Evolutionary conservation across 2,888 invertebrate species (phyloP).

Genomic region (Eristalinus sepulchralis): DNA sequence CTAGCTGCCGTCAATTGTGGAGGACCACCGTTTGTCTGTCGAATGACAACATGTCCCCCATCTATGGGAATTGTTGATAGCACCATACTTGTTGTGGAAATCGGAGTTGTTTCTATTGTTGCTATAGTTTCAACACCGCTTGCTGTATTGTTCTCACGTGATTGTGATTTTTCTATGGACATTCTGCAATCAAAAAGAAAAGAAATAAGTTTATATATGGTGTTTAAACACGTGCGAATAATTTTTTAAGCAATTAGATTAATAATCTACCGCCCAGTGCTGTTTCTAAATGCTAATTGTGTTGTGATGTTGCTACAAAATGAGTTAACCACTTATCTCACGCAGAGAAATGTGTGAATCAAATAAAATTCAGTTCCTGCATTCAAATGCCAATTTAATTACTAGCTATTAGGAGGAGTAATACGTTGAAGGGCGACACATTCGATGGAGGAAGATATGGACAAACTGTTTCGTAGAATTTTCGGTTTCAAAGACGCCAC

Average conservation of each 20-base stretch:
- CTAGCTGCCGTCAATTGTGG: conserved; percentile 69
- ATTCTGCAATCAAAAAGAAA: conserved; percentile 76
- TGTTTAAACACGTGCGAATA: conserved; percentile 4
- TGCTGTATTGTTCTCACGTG: conserved; percentile 73
- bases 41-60: conserved; percentile 73
- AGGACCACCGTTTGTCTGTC: conserved; percentile 69
- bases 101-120: conserved; percentile 52
- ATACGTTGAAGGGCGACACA: not conserved
- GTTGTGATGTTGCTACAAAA: not conserved
- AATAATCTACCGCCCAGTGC: not conserved
- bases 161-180: conserved; percentile 80
- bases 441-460: not conserved
- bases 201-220: not conserved
- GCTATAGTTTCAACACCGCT: conserved; percentile 58
- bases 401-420: not conserved
- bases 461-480: not conserved
- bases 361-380: conserved; percentile 26
- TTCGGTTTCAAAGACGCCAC: not conserved
- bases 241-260: conserved; percentile 7
- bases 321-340: conserved; percentile 18
- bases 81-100: conserved; percentile 73
- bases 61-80: conserved; percentile 75
- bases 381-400: conserved; percentile 8
- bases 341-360: conserved; percentile 11
- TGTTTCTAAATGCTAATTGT: conserved; percentile 7